Evolutionary conservation across 2,113 vertebrate species (phyloP), one percentile per base, ranked within the genome.

Genomic region (Xiphophorus maculatus): DNA sequence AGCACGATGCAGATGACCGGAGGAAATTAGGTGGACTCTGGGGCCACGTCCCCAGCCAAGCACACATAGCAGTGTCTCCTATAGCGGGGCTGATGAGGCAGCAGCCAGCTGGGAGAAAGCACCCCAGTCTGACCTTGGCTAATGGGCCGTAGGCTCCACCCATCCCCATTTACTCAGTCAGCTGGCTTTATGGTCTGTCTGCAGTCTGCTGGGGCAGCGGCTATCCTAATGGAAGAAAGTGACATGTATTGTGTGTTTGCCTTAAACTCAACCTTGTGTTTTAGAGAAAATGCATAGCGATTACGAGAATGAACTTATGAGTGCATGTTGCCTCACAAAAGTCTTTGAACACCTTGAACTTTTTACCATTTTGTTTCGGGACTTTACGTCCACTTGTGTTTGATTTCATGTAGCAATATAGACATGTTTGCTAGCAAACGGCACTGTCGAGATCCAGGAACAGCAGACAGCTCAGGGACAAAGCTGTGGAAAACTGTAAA

Each of bases 111-210:
- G 84, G 85, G 81, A 87, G 76, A 67, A 72, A 73, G 66, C 69
- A 74, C 79, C 81, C 86, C 77, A 51, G 75, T 81, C 81, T 91
- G 87, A 91, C 90, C 89, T 92, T 91, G 81, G 69, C 85, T 91
- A 92, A 91, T 91, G 89, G 90, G 79, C 87, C 82, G 73, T 84
- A 84, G 85, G 82, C 83, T 87, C 80, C 79, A 76, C 75, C 89
- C 69, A 73, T 40, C 54, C 80, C 76, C 76, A 71, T 66, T 66
- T 78, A 73, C 76, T 82, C 84, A 25, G 22, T 88, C 85, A 87
- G 85, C 85, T 83, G 83, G 72, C 79, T 81, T 73, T 76, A 65
- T 30, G 71, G 76, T 71, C 79, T 74, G 77, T 84, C 75, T 86
- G 74, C 67, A 73, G 77, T 83, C 83, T 80, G 69, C 79, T 78